These are phyloP conservation scores for Otus scops DNA, from an alignment of 2,797 vertebrate genomes.

Conservation along the genomic window DNA sequence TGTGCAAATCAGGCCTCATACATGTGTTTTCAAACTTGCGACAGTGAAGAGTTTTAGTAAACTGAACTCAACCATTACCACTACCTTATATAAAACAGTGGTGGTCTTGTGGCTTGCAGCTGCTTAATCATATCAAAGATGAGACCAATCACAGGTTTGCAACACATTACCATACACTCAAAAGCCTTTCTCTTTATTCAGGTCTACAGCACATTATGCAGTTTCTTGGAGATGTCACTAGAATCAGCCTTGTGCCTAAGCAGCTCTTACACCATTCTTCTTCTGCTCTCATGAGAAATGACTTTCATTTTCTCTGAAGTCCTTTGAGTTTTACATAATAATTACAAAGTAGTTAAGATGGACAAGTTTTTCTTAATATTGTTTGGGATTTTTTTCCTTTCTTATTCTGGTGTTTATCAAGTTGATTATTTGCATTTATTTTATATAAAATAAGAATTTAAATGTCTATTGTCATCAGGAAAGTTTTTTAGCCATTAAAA, in stretches of 20 bases:
- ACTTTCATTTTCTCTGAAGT: not conserved
- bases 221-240: not conserved
- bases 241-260: not conserved
- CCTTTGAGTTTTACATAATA: not conserved
- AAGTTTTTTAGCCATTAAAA: not conserved
- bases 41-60: not conserved
- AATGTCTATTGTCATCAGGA: not conserved
- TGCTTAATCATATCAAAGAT: not conserved
- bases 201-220: not conserved
- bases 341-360: not conserved
- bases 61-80: not conserved
- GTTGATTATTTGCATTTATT: not conserved
- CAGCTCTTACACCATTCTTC: not conserved
- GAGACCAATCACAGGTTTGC: not conserved
- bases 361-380: not conserved
- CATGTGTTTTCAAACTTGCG: not conserved
- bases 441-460: not conserved
- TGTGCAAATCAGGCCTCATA: not conserved
- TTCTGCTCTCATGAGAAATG: not conserved
- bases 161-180: not conserved
- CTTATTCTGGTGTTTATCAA: not conserved
- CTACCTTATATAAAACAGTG: not conserved
- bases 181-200: not conserved
- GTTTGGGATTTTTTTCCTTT: not conserved
- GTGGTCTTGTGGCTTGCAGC: not conserved